Evolutionary conservation across 1,140 invertebrate genomes (phyloP).

Genomic region (Pseudomyrmex gracilis): DNA sequence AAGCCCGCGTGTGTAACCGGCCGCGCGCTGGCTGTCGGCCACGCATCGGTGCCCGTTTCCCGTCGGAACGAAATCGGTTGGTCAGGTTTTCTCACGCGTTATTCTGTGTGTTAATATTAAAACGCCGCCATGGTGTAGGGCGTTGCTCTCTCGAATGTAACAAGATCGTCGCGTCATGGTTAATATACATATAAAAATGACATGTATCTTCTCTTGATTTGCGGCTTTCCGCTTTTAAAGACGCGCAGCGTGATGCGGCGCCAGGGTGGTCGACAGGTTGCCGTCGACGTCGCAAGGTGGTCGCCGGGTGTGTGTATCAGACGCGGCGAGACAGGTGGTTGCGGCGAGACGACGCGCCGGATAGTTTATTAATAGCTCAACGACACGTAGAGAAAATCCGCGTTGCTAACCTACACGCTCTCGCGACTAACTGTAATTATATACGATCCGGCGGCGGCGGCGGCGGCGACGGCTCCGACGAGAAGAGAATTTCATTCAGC

Average conservation of each 20-base stretch:
- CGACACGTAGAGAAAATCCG: slow-evolving; percentile 22
- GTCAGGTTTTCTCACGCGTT: background rate
- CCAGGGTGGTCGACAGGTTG: slow-evolving; percentile 75
- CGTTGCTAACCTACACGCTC: slow-evolving; percentile 64
- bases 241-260: background rate
- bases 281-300: slow-evolving; percentile 71
- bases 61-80: background rate
- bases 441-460: too few species aligned
- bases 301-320: slow-evolving; percentile 50
- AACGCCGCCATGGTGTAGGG: slow-evolving; percentile 57
- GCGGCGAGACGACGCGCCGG: slow-evolving; percentile 31
- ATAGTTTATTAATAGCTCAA: slow-evolving; percentile 70
- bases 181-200: background rate
- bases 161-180: background rate
- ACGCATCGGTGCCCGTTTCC: background rate
- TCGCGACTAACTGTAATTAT: too few species aligned
- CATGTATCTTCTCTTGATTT: background rate
- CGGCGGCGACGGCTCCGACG: too few species aligned
- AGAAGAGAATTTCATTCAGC: too few species aligned
- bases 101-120: background rate
- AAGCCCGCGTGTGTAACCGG: background rate
- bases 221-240: background rate
- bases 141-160: slow-evolving; percentile 71
- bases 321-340: slow-evolving; percentile 65
- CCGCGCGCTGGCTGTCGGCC: too few species aligned